Evolutionary conservation across 2,797 vertebrate species (phyloP).

Genomic region (Microchirus variegatus): DNA sequence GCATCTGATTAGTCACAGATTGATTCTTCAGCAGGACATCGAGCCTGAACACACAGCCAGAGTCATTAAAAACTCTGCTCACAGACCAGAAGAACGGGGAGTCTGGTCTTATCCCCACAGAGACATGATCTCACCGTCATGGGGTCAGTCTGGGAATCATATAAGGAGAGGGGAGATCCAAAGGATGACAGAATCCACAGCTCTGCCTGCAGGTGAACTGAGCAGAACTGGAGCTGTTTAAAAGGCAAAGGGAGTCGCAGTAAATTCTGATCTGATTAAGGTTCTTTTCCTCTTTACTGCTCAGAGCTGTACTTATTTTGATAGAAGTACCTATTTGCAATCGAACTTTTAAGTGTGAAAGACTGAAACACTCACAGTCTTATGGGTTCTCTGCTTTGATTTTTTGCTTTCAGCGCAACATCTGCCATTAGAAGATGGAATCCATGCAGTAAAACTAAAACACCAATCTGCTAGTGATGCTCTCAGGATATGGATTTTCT

Average conservation of each 20-base stretch:
- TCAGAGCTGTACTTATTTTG: not conserved
- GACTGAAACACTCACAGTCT: not conserved
- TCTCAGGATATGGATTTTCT: constrained; percentile 26
- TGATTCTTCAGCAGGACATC: not conserved
- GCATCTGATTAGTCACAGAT: not conserved
- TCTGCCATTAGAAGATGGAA: constrained; percentile 13
- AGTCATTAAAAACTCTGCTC: not conserved
- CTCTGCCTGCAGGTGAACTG: not conserved
- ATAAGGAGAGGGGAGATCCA: not conserved
- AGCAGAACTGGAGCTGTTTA: not conserved
- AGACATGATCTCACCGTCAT: not conserved
- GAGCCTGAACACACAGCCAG: not conserved
- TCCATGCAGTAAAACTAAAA: constrained; percentile 14
- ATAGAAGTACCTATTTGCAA: not conserved
- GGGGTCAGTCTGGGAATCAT: not conserved
- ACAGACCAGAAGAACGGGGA: not conserved
- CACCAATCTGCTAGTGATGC: constrained; percentile 27
- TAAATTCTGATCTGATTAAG: not conserved
- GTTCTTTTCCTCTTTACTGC: not conserved
- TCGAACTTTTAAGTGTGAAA: constrained; percentile 2
- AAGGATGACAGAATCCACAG: too few relatives aligned
- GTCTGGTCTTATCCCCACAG: not conserved
- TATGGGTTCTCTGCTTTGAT: not conserved
- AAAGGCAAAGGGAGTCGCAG: not conserved
- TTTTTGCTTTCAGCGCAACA: not conserved